Evolutionary conservation across 2,113 vertebrate species (phyloP).

Genomic region (Lethenteron camtschaticum): DNA sequence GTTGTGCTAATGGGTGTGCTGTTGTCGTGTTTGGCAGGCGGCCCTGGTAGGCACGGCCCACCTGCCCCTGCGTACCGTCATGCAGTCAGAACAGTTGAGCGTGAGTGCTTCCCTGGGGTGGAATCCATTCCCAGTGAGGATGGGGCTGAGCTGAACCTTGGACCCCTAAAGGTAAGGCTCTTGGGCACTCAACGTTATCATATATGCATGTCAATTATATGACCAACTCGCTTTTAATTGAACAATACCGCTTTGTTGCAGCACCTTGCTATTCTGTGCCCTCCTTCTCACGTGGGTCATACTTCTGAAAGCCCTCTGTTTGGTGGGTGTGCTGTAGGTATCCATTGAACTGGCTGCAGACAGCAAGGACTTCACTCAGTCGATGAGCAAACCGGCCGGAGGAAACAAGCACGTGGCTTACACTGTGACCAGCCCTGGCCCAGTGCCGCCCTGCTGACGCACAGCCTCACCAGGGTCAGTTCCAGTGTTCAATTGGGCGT

Average conservation of each 20-base stretch:
- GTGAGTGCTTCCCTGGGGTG: slow-evolving; percentile 31
- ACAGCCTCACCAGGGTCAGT: no score
- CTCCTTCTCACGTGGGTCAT: not conserved
- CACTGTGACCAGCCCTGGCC: slow-evolving; percentile 9
- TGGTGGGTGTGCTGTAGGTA: slow-evolving; percentile 24
- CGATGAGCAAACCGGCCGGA: not conserved
- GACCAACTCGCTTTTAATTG: not conserved
- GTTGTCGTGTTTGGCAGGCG: slow-evolving; percentile 24
- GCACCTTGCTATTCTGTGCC: not conserved
- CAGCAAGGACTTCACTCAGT: slow-evolving; percentile 20
- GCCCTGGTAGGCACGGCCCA: slow-evolving; percentile 33
- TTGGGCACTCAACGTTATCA: no score
- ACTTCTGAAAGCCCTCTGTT: not conserved
- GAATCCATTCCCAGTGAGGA: slow-evolving; percentile 17
- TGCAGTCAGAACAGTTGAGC: slow-evolving; percentile 32
- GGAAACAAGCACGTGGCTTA: slow-evolving; percentile 9
- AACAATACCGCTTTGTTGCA: slow-evolving; percentile 9
- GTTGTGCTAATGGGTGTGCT: no score
- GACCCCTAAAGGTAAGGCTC: slow-evolving; percentile 45
- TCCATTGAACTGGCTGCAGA: slow-evolving; percentile 35
- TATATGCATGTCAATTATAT: no score
- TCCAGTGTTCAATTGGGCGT: no score
- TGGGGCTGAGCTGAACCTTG: slow-evolving; percentile 19
- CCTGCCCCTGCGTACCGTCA: slow-evolving; percentile 28
- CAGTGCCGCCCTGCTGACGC: not conserved